A percentile compares a stretch with the other conserved stretches of the same genome.
These are phyloP conservation scores for Penaeus monodon DNA, from an alignment of 2,888 invertebrate species.

Conservation along the genomic window DNA sequence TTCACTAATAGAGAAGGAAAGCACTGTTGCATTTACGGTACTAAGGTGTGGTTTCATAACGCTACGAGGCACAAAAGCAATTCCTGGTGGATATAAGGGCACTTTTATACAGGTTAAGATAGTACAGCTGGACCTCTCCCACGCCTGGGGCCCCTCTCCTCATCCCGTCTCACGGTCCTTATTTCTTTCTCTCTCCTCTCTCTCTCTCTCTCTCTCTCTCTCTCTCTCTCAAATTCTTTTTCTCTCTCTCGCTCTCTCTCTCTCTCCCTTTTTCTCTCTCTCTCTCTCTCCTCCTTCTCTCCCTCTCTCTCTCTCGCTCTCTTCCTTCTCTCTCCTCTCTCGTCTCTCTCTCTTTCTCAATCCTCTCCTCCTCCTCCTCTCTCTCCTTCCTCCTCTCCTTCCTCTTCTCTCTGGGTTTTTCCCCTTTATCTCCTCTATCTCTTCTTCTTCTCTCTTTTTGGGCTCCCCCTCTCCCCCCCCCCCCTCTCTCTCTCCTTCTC, in stretches of 20 bases:
- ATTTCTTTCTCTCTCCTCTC: neutral
- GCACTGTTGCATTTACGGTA: too few relatives aligned
- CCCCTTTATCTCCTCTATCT: neutral
- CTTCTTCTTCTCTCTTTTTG: slow-evolving; percentile 26
- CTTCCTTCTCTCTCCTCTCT: neutral
- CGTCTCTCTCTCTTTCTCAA: neutral
- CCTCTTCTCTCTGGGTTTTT: neutral
- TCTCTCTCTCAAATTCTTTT: too few relatives aligned
- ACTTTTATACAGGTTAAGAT: too few relatives aligned
- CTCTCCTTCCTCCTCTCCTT: neutral
- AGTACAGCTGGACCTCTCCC: too few relatives aligned
- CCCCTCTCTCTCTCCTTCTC: neutral
- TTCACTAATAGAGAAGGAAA: too few relatives aligned
- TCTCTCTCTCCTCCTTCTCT: too few relatives aligned
- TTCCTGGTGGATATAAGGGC: too few relatives aligned
- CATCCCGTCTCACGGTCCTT: too few relatives aligned
- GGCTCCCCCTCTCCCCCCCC: too few relatives aligned
- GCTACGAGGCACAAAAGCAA: too few relatives aligned
- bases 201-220: slow-evolving; percentile 27
- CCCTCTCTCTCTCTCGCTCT: neutral
- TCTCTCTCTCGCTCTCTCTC: neutral
- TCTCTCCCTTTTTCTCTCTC: neutral
- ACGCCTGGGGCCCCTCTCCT: too few relatives aligned
- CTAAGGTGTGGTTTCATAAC: too few relatives aligned
- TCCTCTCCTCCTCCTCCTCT: neutral